Base-by-base conservation (phyloP, 1,140 invertebrate genomes). In the Bombus superbus region DNA sequence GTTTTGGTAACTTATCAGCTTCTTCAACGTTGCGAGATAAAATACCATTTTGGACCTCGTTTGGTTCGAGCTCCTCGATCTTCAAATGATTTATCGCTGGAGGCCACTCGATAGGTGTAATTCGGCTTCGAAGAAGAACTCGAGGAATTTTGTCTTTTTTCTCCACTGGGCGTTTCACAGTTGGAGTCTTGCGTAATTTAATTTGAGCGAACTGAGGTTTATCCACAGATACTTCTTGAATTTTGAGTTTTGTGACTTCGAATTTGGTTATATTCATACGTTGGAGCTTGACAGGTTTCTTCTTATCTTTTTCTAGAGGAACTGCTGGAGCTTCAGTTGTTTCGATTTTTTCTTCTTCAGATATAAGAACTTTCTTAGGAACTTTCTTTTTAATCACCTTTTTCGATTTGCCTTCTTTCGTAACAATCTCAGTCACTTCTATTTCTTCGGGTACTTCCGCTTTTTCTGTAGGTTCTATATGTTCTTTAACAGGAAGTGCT, bases 11-110 rank as follows among this genome's bases (percentile, higher is more conserved):
- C 93, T 96, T 96, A 42, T 96, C 90, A 0, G 97, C 97, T 94
- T 97, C 97, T 92, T 96, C 96, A 0, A 96, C 94, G 94, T 97
- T 97, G 93, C 97, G 95, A 0, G 97, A 97, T 35, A 97, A 85
- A 79, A 96, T 95, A 38, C 97, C 97, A 92, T 96, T 96, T 93
- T 97, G 95, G 10, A 95, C 94, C 87, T 94, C 93, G 87, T 96
- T 95, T 89, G 96, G 96, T 88, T 96, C 95, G 6, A 97, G 81
- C 76, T 92, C 91, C 35, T 94, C 95, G 22, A 96, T 93, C 18
- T 92, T 81, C 4, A 96, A 95, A 82, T 94, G 94, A 64, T 95
- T 90, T 81, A 96, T 91, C 83, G 93, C 81, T 76, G 96, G 95
- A 62, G 96, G 96, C 95, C 96, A 97, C 84, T 96, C 95, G 42